These are phyloP conservation scores for Caenorhabditis sp. DNA, from an alignment of 2,888 invertebrate genomes.

Conservation along the genomic window DNA sequence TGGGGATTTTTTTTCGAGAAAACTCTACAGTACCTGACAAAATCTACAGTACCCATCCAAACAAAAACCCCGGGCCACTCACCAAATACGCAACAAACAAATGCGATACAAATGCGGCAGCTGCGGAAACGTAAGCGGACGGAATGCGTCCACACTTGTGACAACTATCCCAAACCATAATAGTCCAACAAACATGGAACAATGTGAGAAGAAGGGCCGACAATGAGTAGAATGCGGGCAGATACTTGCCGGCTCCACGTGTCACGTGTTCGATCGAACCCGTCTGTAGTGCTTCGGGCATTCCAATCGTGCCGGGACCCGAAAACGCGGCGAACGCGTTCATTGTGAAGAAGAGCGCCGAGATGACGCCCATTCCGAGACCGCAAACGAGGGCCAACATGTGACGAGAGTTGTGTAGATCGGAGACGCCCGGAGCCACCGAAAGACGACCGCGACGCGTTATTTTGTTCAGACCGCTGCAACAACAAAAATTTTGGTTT, in stretches of 20 bases:
- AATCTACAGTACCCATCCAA: too few relatives aligned
- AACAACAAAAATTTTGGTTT: conserved; percentile 17
- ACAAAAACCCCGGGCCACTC: too few relatives aligned
- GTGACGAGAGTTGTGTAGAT: conserved; percentile 81
- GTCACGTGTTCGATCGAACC: conserved; percentile 24
- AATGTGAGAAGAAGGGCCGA: conserved; percentile 42
- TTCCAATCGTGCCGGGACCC: conserved; percentile 93
- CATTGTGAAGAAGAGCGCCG: conserved; percentile 90
- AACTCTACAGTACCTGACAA: too few relatives aligned
- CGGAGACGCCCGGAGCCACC: conserved; percentile 71
- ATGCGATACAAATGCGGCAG: conserved; percentile 43
- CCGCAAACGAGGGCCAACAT: conserved; percentile 91
- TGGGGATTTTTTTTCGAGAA: too few relatives aligned
- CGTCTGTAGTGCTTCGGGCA: conserved; percentile 72
- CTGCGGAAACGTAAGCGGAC: conserved; percentile 34
- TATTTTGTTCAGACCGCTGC: conserved; percentile 85
- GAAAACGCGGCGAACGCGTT: conserved; percentile 93
- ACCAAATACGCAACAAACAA: conserved; percentile 38
- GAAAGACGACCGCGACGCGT: conserved; percentile 75
- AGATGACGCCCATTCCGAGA: conserved; percentile 90
- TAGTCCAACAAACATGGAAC: conserved; percentile 91
- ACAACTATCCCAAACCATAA: conserved; percentile 58
- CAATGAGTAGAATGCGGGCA: conserved; percentile 46
- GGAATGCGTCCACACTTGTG: conserved; percentile 32
- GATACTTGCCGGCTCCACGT: conserved; percentile 33